These are phyloP conservation scores for Hirtodrosophila histrioides DNA, from an alignment of 2,888 invertebrate species.

Conservation along the genomic window DNA sequence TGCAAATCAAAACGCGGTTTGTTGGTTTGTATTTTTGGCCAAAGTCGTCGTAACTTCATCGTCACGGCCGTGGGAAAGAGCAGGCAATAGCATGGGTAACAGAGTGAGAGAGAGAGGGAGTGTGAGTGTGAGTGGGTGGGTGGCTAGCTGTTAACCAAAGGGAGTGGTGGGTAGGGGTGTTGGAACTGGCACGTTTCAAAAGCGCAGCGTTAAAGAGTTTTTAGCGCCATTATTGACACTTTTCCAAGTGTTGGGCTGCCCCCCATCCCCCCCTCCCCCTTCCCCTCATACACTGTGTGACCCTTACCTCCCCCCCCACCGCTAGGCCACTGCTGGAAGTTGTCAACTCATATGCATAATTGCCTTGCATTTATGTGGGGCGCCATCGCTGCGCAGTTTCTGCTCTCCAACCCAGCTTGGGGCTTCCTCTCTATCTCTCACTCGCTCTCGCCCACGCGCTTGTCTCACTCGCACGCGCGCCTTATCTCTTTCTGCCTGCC, in stretches of 20 bases:
- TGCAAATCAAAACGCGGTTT: constrained; percentile 80
- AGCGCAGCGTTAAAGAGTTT: constrained; percentile 61
- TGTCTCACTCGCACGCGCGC: constrained; percentile 10
- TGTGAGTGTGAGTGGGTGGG: neutral
- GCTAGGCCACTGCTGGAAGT: constrained; percentile 59
- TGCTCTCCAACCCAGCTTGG: constrained; percentile 48
- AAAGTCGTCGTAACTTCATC: constrained; percentile 75
- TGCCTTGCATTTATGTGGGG: constrained; percentile 66
- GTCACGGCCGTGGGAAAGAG: constrained; percentile 18
- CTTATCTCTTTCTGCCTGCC: neutral
- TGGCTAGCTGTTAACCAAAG: constrained; percentile 1
- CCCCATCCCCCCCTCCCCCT: neutral
- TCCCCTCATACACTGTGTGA: neutral
- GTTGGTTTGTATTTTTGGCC: constrained; percentile 80
- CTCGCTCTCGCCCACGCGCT: neutral
- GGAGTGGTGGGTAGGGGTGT: constrained; percentile 1
- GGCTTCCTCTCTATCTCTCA: constrained; percentile 20
- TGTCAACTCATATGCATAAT: constrained; percentile 80
- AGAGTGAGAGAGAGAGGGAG: constrained; percentile 1
- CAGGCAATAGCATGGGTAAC: neutral
- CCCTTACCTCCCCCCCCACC: neutral
- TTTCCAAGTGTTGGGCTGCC: constrained; percentile 57
- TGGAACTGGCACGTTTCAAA: constrained; percentile 4
- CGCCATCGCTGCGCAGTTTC: constrained; percentile 66
- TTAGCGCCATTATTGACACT: constrained; percentile 80